Evolutionary conservation across 2,888 invertebrate genomes (phyloP), one percentile per base, ranked within the genome.

Genomic region (Drosophila emarginata): DNA sequence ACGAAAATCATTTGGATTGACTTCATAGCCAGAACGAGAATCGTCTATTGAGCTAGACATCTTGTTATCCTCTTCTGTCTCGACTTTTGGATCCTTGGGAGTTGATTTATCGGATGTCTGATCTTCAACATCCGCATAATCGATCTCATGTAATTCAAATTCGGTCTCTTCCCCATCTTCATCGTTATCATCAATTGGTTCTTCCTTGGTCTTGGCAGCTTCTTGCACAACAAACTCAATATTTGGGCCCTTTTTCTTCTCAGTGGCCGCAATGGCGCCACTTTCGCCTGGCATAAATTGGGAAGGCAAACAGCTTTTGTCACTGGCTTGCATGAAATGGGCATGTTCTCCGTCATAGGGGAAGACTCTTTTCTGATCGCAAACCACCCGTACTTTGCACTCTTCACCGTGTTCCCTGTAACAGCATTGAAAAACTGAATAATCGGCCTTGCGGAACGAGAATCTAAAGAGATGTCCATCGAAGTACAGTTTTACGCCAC

Each of bases 401-500:
- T 91, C 89, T 26, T 89, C 89, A 21, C 87, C 90, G 36, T 89
- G 90, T 58, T 91, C 91, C 14, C 90, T 85, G 71, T 89, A 91
- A 59, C 91, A 90, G 72, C 91, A 91, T 61, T 91, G 90, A 74
- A 91, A 91, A 23, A 91, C 89, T 11, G 89, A 89, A 57, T 77
- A 91, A 32, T 86, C 82, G 11, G 87, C 88, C 57, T 91, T 89
- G 15, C 91, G 91, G 76, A 89, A 91, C 36, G 89, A 87, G 57
- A 91, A 91, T 58, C 85, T 88, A 52, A 90, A 91, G 56, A 91
- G 88, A 72, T 91, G 91, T 0, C 91, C 91, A 36, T 91, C 88
- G n/a, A 80, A 89, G 2, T 90, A 65, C 23, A 91, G 75, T 66
- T 91, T 91, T 75, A 91, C 91, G n/a, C 91, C 91, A 57, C 91